These are phyloP conservation scores for Xanthia togata DNA, from an alignment of 2,888 invertebrate species.

Conservation along the genomic window DNA sequence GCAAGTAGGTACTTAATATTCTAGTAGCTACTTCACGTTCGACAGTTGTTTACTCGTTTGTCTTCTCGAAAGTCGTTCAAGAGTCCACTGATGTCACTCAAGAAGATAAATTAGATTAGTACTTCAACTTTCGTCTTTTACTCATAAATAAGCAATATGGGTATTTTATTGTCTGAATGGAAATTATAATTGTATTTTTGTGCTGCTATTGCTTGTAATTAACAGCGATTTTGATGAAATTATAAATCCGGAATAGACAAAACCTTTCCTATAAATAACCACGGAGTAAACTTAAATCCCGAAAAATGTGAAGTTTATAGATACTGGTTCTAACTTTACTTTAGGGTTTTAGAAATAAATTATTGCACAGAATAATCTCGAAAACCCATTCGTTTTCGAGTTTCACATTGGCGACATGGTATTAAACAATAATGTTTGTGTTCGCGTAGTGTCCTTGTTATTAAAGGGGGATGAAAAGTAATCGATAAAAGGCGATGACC, in stretches of 20 bases:
- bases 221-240: background rate
- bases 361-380: background rate
- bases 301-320: background rate
- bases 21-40: conserved; percentile 31
- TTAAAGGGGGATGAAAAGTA: background rate
- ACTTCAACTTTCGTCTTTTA: background rate
- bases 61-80: conserved; percentile 32
- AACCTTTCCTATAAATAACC: no score
- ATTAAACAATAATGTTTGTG: no score
- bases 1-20: conserved; percentile 25
- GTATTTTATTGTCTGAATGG: background rate
- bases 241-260: background rate
- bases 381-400: background rate
- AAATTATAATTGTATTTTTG: background rate
- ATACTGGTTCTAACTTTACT: background rate
- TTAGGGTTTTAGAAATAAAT: background rate
- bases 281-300: background rate
- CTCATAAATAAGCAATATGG: no score
- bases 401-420: no score
- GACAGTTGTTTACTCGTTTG: conserved; percentile 33
- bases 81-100: conserved; percentile 13
- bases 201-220: background rate
- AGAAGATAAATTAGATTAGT: conserved; percentile 13
- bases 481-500: background rate
- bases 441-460: background rate